Evolutionary conservation across 2,888 invertebrate genomes (phyloP), one percentile per base, ranked within the genome.

Genomic region (Harpalus rubripes): DNA sequence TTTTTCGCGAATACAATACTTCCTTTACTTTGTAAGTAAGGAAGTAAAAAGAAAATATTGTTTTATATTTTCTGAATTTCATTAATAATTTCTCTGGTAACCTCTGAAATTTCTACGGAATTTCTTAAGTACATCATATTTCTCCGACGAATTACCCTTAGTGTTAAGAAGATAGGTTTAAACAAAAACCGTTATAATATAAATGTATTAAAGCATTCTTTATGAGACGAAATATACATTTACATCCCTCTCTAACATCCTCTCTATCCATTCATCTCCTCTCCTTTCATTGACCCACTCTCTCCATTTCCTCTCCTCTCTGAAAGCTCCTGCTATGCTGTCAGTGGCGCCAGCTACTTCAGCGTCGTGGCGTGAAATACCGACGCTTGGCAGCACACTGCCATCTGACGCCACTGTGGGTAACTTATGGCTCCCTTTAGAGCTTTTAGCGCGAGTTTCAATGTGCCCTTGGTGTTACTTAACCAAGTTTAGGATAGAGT

Each of bases 261-360:
- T 32, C 63, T 63, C 63, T 22, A 68, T 10, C 26, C 16, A 12
- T 74, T 41, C 68, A 68, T 68, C 44, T 52, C 44, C 72, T 16
- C 22, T 74, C 16, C 15, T 44, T 74, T 74, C 72, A 74, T 74
- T 74, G 72, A 74, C 72, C 72, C 72, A 74, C 41, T 44, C 72
- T 18, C 18, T 7, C 68, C 32, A 12, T 26, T 7, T 15, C 15
- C 68, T 68, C 68, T 32, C 68, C 26, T 63, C 26, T 63, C 63
- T 26, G 4, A 32, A 8, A 68, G 39, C 41, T 68, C n/a, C 15
- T 39, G 26, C 15, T 68, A 41, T 41, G 3, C 6, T 26, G 12
- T 39, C 74, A 74, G 58, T 56, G 61, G 83, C 83, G 76, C 83
- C 61, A 83, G 22, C 83, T 76, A 59, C 72, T 59, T n/a, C 41